These are phyloP conservation scores for Pangasius mekongensis DNA, from an alignment of 2,797 vertebrate species.

Conservation along the genomic window DNA sequence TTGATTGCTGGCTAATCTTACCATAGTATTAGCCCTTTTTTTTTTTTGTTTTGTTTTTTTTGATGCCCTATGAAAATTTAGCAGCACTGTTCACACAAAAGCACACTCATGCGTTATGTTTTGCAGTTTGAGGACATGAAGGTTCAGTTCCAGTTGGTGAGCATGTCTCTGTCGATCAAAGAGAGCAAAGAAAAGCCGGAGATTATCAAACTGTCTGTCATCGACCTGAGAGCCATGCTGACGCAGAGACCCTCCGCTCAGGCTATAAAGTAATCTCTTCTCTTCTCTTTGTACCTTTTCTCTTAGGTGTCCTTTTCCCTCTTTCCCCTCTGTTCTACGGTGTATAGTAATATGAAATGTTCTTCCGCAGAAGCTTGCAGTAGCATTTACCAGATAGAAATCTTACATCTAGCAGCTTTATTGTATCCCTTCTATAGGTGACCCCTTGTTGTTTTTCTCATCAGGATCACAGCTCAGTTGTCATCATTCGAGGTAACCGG, in stretches of 20 bases:
- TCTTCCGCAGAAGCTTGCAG: background rate
- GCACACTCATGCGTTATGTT: slow-evolving; percentile 45
- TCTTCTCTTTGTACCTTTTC: background rate
- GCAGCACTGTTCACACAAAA: background rate
- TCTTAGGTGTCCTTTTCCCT: background rate
- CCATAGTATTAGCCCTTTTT: background rate
- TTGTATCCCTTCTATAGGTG: background rate
- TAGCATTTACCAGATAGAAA: background rate
- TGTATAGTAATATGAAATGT: background rate
- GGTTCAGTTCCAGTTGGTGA: slow-evolving; percentile 86
- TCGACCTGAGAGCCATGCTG: slow-evolving; percentile 83
- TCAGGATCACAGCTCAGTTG: slow-evolving; percentile 86
- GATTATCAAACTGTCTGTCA: slow-evolving; percentile 86
- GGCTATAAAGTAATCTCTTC: slow-evolving; percentile 84
- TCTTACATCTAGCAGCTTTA: background rate
- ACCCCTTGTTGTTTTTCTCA: background rate
- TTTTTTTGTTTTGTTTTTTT: background rate
- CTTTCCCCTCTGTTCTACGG: background rate
- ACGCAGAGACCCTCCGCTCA: slow-evolving; percentile 93
- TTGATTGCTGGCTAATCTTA: background rate
- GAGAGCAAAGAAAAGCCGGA: slow-evolving; percentile 82
- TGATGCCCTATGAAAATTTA: background rate
- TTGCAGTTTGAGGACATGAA: slow-evolving; percentile 94
- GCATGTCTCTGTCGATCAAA: slow-evolving; percentile 85
- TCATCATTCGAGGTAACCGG: slow-evolving; percentile 90